Base-by-base conservation (phyloP, 2,888 invertebrate genomes). In the Terebella lapidaria region DNA sequence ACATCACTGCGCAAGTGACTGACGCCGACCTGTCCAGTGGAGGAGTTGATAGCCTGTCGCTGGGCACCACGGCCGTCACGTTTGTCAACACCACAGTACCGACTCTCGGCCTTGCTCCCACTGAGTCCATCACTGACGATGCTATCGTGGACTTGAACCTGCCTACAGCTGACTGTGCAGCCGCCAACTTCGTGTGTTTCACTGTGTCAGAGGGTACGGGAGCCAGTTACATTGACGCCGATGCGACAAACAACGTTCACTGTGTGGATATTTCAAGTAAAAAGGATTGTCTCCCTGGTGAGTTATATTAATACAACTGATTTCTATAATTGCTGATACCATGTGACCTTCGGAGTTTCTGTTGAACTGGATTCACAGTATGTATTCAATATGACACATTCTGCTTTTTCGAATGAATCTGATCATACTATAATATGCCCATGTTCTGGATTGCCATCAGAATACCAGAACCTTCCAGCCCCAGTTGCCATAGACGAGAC, bases 201-300 rank as follows among this genome's bases (percentile, higher is more conserved):
- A n/a, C n/a, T 25, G 46, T 56, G n/a, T n/a, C 45, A 10, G 26
- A 1, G 1, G 56, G 47, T 3, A 27, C 2, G n/a, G 56, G 56
- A 10, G 56, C 56, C 5, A 2, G 1, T 10, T 56, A 47, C 56
- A 28, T 47, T 26, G 56, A 56, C 56, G 26, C 26, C 18, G 56
- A 56, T 27, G 22, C 47, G n/a, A 10, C 26, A 22, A 47, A 56
- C 28, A 56, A 56, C 28, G 25, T 45, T 20, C 24, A 26, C 24
- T 56, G 56, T 47, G 22, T 45, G 10, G 56, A 56, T 22, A 46
- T 56, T n/a, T 25, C 25, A 10, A 4, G 24, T 5, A 45, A n/a
- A 18, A 56, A 27, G 27, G 22, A 24, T 22, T 56, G 56, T 20
- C 1, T 1, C 22, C 56, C 56, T n/a, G 56, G 56, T 56, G 20